Percentiles rank a stretch among this genome's conserved stretches.
Conservation (phyloP, 2,113 vertebrate genomes). For the Pholis gunnellus region DNA sequence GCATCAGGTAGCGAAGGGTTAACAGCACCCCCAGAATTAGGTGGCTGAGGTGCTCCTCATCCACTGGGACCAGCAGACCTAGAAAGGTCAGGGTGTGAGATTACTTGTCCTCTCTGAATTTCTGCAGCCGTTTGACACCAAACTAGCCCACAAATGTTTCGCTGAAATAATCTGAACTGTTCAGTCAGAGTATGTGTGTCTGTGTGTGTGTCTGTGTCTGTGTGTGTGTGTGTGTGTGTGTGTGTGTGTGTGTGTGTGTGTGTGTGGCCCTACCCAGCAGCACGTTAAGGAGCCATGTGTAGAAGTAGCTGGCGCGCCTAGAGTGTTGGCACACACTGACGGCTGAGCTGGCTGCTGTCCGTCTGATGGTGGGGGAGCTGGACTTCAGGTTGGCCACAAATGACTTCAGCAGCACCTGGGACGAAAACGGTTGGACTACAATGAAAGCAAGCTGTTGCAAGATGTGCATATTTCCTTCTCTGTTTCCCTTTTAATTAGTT, state of each 20-base stretch:
- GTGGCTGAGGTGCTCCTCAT: conserved; percentile 90
- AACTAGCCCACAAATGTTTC: not conserved
- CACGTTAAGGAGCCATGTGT: conserved; percentile 95
- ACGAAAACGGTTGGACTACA: not conserved
- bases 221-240: not conserved
- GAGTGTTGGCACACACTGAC: conserved; percentile 96
- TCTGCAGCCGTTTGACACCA: not conserved
- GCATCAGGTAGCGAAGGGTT: conserved; percentile 93
- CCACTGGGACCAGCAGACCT: conserved; percentile 92
- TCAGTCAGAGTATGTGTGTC: not conserved
- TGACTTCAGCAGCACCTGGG: conserved; percentile 92
- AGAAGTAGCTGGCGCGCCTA: conserved; percentile 92
- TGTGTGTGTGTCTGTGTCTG: not conserved
- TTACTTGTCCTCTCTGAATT: not conserved
- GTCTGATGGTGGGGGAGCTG: conserved; percentile 92
- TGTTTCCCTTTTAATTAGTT: not conserved
- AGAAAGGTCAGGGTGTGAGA: not conserved
- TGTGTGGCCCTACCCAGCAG: conserved; percentile 87
- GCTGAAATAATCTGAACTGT: not conserved
- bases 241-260: conserved; percentile 12
- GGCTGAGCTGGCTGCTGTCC: conserved; percentile 92
- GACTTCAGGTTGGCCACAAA: conserved; percentile 95
- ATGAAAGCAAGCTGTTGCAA: not conserved
- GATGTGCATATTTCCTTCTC: not conserved
- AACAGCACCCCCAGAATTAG: conserved; percentile 94